Evolutionary conservation across 2,888 invertebrate genomes (phyloP).

Genomic region (Eupithecia inturbata): DNA sequence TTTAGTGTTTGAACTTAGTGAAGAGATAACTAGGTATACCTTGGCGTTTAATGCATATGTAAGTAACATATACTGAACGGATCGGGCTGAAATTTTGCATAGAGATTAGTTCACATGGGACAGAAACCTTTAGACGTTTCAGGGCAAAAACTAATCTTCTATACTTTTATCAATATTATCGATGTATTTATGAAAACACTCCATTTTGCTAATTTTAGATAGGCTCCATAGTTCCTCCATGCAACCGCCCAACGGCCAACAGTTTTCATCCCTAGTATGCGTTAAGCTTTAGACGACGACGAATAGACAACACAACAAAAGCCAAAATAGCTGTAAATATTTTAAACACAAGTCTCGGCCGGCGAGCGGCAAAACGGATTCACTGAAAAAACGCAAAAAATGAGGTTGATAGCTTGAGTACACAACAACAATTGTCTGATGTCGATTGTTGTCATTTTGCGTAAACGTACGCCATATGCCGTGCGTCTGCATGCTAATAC

Average conservation of each 20-base stretch:
- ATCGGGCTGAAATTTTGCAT: too few relatives aligned
- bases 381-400: slow-evolving; percentile 59
- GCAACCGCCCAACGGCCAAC: neutral
- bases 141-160: too few relatives aligned
- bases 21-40: too few relatives aligned
- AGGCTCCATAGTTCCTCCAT: neutral
- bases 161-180: too few relatives aligned
- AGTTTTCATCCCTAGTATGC: neutral
- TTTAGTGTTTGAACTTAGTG: neutral
- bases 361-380: slow-evolving; percentile 44
- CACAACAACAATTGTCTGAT: slow-evolving; percentile 78
- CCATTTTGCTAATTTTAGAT: neutral
- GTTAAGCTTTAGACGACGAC: slow-evolving; percentile 12
- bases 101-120: too few relatives aligned
- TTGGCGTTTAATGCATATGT: too few relatives aligned
- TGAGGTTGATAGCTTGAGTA: slow-evolving; percentile 56
- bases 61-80: too few relatives aligned
- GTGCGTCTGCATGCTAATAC: slow-evolving; percentile 70
- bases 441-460: slow-evolving; percentile 77
- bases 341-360: slow-evolving; percentile 51
- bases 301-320: slow-evolving; percentile 35
- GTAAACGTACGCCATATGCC: slow-evolving; percentile 74
- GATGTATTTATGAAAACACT: neutral
- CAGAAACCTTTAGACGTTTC: too few relatives aligned
- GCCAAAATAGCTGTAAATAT: slow-evolving; percentile 54